These are phyloP conservation scores for Mobula hypostoma DNA, from an alignment of 2,113 vertebrate species.

Conservation along the genomic window DNA sequence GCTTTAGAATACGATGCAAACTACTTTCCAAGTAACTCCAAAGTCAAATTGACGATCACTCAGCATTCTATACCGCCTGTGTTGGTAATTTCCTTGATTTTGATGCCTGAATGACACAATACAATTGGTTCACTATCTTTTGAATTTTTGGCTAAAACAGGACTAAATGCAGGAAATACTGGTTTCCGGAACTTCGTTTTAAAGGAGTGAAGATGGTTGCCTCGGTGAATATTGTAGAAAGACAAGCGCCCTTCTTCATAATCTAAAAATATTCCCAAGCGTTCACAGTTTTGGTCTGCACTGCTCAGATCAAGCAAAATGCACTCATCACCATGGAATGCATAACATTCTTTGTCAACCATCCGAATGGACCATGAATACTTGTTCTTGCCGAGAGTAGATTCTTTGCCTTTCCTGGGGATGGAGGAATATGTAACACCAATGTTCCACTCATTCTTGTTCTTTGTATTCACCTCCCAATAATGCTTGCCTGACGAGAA, in stretches of 20 bases:
- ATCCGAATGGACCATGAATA: conserved; percentile 66
- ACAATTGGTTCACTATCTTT: neutral
- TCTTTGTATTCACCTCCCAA: conserved; percentile 72
- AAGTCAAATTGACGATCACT: neutral
- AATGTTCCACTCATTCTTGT: conserved; percentile 68
- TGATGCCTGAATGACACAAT: neutral
- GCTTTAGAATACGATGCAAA: neutral
- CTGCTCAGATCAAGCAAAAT: conserved; percentile 50
- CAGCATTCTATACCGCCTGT: too few relatives aligned
- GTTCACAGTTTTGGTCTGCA: conserved; percentile 49
- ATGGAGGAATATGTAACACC: conserved; percentile 64
- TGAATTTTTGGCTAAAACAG: too few relatives aligned
- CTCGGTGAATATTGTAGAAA: conserved; percentile 65
- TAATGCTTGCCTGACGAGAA: conserved; percentile 75
- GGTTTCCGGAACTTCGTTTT: conserved; percentile 58
- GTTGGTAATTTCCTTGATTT: neutral
- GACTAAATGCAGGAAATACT: neutral
- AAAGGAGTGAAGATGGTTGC: conserved; percentile 63
- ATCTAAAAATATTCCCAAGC: conserved; percentile 67
- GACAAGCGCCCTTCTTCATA: conserved; percentile 63
- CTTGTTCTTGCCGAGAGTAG: conserved; percentile 61
- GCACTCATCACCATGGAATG: conserved; percentile 60
- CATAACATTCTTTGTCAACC: conserved; percentile 68
- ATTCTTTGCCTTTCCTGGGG: conserved; percentile 59
- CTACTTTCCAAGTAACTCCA: neutral